Base-by-base conservation (phyloP, 2,113 vertebrate genomes). In the Buteo buteo region DNA sequence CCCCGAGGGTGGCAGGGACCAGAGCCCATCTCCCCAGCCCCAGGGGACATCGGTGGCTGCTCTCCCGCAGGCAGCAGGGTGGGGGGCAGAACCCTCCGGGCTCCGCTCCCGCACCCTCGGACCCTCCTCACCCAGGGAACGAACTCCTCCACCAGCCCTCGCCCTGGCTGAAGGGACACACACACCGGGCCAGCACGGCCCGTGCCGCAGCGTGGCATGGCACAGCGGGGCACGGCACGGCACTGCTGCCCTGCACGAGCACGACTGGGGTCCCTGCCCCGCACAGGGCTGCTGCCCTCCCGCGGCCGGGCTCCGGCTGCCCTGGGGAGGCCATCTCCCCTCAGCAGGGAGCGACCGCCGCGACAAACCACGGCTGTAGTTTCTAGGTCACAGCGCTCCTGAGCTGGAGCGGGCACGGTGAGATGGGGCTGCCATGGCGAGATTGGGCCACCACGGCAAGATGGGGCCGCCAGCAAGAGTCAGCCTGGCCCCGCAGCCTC, bases 341-440 rank as follows among this genome's bases (percentile, higher is more conserved):
- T 32, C 50, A 3, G 20, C 2, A 0, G 12, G 22, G 42, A 76
- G 62, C 26, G 0, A 31, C 45, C 2, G 8, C 44, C 9, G 4
- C 7, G 2, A 32, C 64, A 70, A 86, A 58, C 36, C 69, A 16
- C 4, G 1, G 34, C 47, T 45, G 36, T 52, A 70, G 29, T 70
- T 81, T 81, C 69, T 47, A 69, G 86, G 70, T 81, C 70, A 86
- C 20, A 0, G 11, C 4, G 3, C 59, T 42, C 18, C 25, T 1
- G 8, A n/a, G 86, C 45, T 32, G 40, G 62, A 26, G 42, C 4
- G 1, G 54, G 34, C 67, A 54, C 4, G 5, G 67, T 3, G 19
- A 47, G 31, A 36, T 20, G 20, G 36, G 14, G 29, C n/a, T 6
- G 5, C 8, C 54, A 20, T 3, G 36, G 47, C 1, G 6, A 38